Evolutionary conservation across 2,113 vertebrate genomes (phyloP), one percentile per base, ranked within the genome.

Genomic region (Stomatorhinus ivindoensis): DNA sequence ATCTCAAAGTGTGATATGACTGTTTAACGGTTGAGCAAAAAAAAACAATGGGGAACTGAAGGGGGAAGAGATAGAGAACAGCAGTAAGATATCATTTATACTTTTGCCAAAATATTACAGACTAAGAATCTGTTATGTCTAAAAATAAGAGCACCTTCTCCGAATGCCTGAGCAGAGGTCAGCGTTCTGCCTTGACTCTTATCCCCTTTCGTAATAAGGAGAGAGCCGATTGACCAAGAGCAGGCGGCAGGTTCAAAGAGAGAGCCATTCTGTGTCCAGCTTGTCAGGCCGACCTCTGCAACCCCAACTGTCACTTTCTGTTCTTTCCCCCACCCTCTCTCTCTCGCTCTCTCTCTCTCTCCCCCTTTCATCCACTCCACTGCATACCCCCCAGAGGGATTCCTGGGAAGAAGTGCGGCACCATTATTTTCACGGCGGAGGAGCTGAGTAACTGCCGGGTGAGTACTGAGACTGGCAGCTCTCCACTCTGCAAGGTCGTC

Each of bases 381-480:
- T 88, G 80, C 27, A 89, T 35, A 80, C 13, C 50, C 90, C 91
- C 19, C 91, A 97, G 96, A 90, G 96, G 97, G 11, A 92, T 97
- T 53, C 96, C 96, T 1, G 97, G 97, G 73, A 97, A 97, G 94
- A 96, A 96, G 48, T 97, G 97, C 86, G 97, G 97, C 88, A 95
- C 92, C 91, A 96, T 97, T 83, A 85, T 97, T 92, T 93, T 97
- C 91, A 95, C 95, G n/a, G 96, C 96, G 0, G 97, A 97, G 91
- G 97, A 97, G 82, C 95, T 97, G 88, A 97, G 97, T 94, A 97
- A 97, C 90, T 97, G 97, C 88, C 94, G 97, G 94, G 97, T 97
- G 84, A 96, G 96, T 92, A 86, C n/a, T 21, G 35, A 21, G 27
- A 55, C 50, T 58, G 31, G 50, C 27, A 9, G 53, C 19, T 1